phyloP scores from a whole-genome alignment of 2,888 invertebrate genomes.

The Drosophila robusta region DNA sequence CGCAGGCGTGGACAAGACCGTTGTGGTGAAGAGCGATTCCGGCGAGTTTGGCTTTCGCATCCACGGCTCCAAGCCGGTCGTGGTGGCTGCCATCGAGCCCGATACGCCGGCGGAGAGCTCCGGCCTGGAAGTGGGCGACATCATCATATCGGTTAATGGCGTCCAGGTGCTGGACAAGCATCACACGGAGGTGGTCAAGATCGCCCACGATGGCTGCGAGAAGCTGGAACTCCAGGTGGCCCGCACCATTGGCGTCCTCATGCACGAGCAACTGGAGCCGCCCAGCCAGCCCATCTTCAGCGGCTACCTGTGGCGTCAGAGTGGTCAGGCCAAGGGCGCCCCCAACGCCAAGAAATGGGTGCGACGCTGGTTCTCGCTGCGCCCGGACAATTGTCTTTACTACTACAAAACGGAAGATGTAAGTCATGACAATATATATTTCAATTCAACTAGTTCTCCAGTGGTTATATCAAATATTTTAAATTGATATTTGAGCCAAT shows the following conservation, averaged over 20 bases:
- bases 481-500: no score
- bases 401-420: constrained; percentile 97
- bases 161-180: constrained; percentile 95
- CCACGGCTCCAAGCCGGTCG: constrained; percentile 97
- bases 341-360: constrained; percentile 90
- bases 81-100: constrained; percentile 97
- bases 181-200: constrained; percentile 96
- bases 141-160: constrained; percentile 95
- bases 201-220: constrained; percentile 95
- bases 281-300: constrained; percentile 89
- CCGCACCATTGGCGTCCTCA: constrained; percentile 92
- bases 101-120: constrained; percentile 97
- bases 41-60: constrained; percentile 98
- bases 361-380: constrained; percentile 95
- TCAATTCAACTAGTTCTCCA: background rate
- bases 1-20: constrained; percentile 94
- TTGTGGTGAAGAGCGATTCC: constrained; percentile 92
- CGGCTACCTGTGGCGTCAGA: constrained; percentile 92
- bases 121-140: constrained; percentile 97
- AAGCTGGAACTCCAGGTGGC: constrained; percentile 95
- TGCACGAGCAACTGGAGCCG: constrained; percentile 88
- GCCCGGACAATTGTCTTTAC: constrained; percentile 96
- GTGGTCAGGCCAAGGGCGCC: constrained; percentile 87
- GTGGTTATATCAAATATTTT: background rate
- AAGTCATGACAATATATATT: constrained; percentile 81